A percentile compares a stretch with the other conserved stretches of the same genome.
phyloP scores from a whole-genome alignment of 2,888 invertebrate species.

The Belgica antarctica region DNA sequence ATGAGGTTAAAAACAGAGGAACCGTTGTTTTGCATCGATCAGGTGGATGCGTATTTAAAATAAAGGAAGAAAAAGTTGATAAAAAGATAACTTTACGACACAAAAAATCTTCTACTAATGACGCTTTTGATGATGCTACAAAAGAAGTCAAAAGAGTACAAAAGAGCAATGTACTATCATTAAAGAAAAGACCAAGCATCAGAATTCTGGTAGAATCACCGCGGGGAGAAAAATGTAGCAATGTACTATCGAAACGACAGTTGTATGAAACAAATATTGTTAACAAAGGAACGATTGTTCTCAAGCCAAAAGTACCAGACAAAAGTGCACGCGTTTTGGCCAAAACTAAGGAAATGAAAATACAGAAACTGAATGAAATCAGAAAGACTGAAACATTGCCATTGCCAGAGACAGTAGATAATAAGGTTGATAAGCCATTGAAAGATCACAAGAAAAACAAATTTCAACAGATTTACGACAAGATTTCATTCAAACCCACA shows the following conservation, averaged over 20 bases:
- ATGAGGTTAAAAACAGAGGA: conserved; percentile 60
- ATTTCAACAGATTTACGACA: conserved; percentile 36
- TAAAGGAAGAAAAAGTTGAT: conserved; percentile 49
- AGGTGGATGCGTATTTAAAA: conserved; percentile 54
- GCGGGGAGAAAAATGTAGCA: conserved; percentile 45
- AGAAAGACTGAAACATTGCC: conserved; percentile 32
- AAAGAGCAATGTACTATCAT: conserved; percentile 33
- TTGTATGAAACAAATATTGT: conserved; percentile 52
- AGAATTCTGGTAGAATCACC: conserved; percentile 46
- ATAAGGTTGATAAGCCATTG: background rate
- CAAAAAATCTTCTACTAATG: background rate
- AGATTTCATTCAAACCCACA: conserved; percentile 34
- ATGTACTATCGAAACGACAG: conserved; percentile 52
- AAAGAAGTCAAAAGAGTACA: conserved; percentile 31
- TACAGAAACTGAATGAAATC: conserved; percentile 28
- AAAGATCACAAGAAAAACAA: conserved; percentile 49
- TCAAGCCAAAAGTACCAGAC: conserved; percentile 51
- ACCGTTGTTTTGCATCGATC: conserved; percentile 56
- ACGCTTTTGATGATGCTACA: conserved; percentile 29
- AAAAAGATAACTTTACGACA: conserved; percentile 26
- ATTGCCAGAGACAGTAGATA: background rate
- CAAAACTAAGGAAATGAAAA: conserved; percentile 49
- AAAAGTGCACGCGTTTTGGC: conserved; percentile 51
- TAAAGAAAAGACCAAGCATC: conserved; percentile 43
- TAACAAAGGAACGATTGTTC: conserved; percentile 45